Percentiles rank a stretch among this genome's conserved stretches.
These are phyloP conservation scores for Crossocerus cetratus DNA, from an alignment of 2,888 invertebrate species.

Conservation along the genomic window DNA sequence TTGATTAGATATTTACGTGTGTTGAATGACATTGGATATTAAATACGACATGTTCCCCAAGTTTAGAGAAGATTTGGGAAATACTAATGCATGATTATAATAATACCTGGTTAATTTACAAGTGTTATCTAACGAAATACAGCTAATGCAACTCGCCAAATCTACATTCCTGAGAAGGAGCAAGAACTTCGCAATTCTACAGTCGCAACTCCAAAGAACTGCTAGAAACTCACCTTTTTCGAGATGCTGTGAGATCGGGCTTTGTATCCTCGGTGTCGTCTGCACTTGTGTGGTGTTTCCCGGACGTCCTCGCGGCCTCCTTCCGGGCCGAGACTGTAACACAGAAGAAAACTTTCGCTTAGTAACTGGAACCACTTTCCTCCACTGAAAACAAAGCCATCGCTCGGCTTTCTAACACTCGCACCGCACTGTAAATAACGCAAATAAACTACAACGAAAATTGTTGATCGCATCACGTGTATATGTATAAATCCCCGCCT, in stretches of 20 bases:
- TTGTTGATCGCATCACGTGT: background rate
- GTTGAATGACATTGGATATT: no score
- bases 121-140: no score
- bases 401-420: background rate
- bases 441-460: no score
- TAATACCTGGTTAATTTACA: no score
- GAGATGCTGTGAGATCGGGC: slow-evolving; percentile 70
- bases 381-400: background rate
- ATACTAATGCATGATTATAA: no score
- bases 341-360: slow-evolving; percentile 14
- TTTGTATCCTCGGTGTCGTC: slow-evolving; percentile 68
- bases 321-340: slow-evolving; percentile 72
- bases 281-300: slow-evolving; percentile 69
- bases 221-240: slow-evolving; percentile 74
- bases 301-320: slow-evolving; percentile 73
- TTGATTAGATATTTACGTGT: no score
- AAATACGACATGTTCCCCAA: no score
- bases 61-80: no score
- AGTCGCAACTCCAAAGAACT: background rate
- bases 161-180: background rate
- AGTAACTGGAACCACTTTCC: background rate
- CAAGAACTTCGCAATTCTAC: background rate
- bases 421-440: no score
- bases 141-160: no score
- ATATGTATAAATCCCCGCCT: slow-evolving; percentile 11